Evolutionary conservation across 2,797 vertebrate species (phyloP).

Genomic region (Enteromius argenteus): DNA sequence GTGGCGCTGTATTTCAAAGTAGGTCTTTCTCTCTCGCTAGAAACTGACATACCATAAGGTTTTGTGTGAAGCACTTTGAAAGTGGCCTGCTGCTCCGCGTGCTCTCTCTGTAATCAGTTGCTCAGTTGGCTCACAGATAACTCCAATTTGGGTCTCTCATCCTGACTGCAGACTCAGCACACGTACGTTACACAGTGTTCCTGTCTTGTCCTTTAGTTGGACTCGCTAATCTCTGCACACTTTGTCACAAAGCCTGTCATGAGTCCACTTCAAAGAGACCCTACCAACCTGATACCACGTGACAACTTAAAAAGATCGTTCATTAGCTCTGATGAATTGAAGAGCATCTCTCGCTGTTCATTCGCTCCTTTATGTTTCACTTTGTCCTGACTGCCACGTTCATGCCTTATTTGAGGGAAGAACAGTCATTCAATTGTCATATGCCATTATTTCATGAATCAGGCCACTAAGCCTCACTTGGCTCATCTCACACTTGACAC

Average conservation of each 20-base stretch:
- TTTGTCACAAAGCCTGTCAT: slow-evolving; percentile 42
- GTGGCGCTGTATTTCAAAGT: slow-evolving; percentile 27
- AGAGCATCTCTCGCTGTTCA: slow-evolving; percentile 7
- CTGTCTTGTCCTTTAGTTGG: slow-evolving; percentile 29
- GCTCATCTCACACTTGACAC: slow-evolving; percentile 6
- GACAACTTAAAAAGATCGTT: slow-evolving; percentile 14
- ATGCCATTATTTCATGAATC: slow-evolving; percentile 10
- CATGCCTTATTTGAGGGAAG: slow-evolving; percentile 26
- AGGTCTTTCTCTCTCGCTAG: slow-evolving; percentile 26
- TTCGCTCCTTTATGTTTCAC: slow-evolving; percentile 16
- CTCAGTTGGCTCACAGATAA: slow-evolving; percentile 69
- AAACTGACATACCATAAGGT: not conserved
- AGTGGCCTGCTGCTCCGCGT: slow-evolving; percentile 42
- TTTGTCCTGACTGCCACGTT: slow-evolving; percentile 10
- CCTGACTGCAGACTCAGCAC: slow-evolving; percentile 52
- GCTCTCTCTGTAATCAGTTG: slow-evolving; percentile 66
- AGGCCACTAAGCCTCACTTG: slow-evolving; percentile 15
- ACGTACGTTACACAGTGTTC: slow-evolving; percentile 40
- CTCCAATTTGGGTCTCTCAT: slow-evolving; percentile 68
- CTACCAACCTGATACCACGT: slow-evolving; percentile 28
- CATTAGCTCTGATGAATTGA: slow-evolving; percentile 24
- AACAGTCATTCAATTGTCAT: slow-evolving; percentile 19
- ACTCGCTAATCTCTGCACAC: slow-evolving; percentile 39
- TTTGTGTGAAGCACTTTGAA: slow-evolving; percentile 67
- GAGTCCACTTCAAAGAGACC: slow-evolving; percentile 43